Percentiles rank a stretch among this genome's conserved stretches.
Conservation (phyloP, 1,140 invertebrate genomes). For the Myzus persicae region DNA sequence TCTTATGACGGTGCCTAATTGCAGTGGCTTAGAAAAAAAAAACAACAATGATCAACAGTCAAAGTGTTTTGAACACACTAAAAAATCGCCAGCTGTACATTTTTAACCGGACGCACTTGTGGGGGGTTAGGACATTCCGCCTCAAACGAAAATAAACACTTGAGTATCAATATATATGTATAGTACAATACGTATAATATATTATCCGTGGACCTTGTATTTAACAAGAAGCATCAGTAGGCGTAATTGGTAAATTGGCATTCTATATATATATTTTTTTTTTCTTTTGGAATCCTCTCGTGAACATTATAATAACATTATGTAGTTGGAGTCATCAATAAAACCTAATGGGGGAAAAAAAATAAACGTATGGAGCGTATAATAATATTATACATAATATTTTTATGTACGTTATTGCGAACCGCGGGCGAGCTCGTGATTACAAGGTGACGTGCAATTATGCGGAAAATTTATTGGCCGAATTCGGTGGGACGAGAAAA, state of each 20-base stretch:
- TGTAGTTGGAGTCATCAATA: background rate
- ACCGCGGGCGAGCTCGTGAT: conserved; percentile 6
- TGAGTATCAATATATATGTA: background rate
- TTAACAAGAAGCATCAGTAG: conserved; percentile 6
- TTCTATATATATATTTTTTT: conserved; percentile 7
- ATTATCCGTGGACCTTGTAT: background rate
- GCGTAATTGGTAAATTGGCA: conserved; percentile 43
- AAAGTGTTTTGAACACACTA: conserved; percentile 37
- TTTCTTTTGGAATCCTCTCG: background rate
- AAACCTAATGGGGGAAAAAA: background rate
- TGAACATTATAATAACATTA: conserved; percentile 1
- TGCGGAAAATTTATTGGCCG: conserved; percentile 51
- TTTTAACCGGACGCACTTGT: conserved; percentile 30
- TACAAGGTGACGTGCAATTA: conserved; percentile 29
- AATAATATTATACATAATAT: conserved; percentile 11
- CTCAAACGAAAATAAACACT: conserved; percentile 36
- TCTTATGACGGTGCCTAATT: background rate
- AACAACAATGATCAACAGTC: conserved; percentile 40
- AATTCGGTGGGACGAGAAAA: conserved; percentile 12
- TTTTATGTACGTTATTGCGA: background rate
- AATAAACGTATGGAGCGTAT: background rate
- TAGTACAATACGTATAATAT: background rate
- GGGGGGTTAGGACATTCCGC: background rate
- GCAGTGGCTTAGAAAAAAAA: background rate
- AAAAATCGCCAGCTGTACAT: conserved; percentile 36